A percentile compares a stretch with the other conserved stretches of the same genome.
Conservation (phyloP, 1,140 invertebrate genomes). For the Drosophila paulistorum region DNA sequence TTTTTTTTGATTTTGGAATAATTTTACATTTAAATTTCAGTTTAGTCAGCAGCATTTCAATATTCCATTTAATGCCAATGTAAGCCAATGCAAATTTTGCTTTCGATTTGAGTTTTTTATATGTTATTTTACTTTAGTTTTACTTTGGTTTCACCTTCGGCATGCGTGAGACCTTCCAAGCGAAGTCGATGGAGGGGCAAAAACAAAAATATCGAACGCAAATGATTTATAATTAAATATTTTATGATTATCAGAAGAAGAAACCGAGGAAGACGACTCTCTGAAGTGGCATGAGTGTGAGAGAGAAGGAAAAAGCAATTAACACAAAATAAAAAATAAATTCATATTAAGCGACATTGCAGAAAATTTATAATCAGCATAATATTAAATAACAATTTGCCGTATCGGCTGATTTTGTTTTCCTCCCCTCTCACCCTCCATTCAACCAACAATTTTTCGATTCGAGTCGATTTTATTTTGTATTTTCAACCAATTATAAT, state of each 20-base stretch:
- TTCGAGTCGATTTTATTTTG: slow-evolving; percentile 13
- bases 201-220: slow-evolving; percentile 52
- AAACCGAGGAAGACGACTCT: slow-evolving; percentile 30
- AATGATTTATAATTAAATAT: slow-evolving; percentile 80
- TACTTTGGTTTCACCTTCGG: slow-evolving; percentile 69
- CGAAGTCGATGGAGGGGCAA: slow-evolving; percentile 1
- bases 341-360: slow-evolving; percentile 57
- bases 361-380: slow-evolving; percentile 62
- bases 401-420: slow-evolving; percentile 10
- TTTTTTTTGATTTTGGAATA: slow-evolving; percentile 46
- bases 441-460: not conserved
- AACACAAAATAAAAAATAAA: slow-evolving; percentile 54
- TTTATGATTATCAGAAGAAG: slow-evolving; percentile 70
- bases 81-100: slow-evolving; percentile 51
- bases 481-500: slow-evolving; percentile 55
- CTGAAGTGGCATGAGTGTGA: not conserved
- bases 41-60: slow-evolving; percentile 48
- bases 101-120: slow-evolving; percentile 52
- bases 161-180: slow-evolving; percentile 71
- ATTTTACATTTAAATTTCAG: slow-evolving; percentile 72
- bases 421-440: slow-evolving; percentile 13
- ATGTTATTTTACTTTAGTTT: slow-evolving; percentile 20
- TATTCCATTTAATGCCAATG: slow-evolving; percentile 66
- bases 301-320: slow-evolving; percentile 29
- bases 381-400: slow-evolving; percentile 41